Percentiles rank a stretch among this genome's conserved stretches.
Evolutionary conservation across 2,888 invertebrate species (phyloP).

Genomic region (Pycnomerus fuliginosus): DNA sequence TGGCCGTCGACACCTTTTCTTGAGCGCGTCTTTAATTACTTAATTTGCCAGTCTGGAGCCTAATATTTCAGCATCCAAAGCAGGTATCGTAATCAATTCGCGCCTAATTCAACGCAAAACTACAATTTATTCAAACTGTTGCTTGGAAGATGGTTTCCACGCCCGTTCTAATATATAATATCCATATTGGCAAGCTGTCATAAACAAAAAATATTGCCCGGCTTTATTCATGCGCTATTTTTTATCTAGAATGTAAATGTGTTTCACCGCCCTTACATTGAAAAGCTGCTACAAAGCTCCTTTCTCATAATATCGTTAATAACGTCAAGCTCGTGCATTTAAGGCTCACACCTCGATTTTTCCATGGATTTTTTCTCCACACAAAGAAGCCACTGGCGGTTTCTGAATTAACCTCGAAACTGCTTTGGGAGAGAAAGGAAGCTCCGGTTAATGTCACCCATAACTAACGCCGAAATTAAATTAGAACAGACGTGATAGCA

Average conservation of each 20-base stretch:
- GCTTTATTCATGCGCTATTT: constrained; percentile 10
- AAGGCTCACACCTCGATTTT: constrained; percentile 2
- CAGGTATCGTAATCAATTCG: constrained; percentile 16
- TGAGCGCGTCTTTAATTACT: constrained; percentile 9
- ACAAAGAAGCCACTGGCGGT: constrained; percentile 7
- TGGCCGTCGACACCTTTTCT: constrained; percentile 9
- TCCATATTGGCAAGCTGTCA: constrained; percentile 20
- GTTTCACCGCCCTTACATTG: constrained; percentile 2
- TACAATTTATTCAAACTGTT: constrained; percentile 9
- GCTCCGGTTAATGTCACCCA: constrained; percentile 11
- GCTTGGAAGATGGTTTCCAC: constrained; percentile 1
- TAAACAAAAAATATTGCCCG: constrained; percentile 16
- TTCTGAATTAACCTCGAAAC: constrained; percentile 12
- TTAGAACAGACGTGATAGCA: constrained; percentile 12
- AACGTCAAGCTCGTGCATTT: constrained; percentile 1
- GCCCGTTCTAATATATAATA: constrained; percentile 1
- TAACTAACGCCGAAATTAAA: constrained; percentile 17
- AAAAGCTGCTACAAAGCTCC: constrained; percentile 8
- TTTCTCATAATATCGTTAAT: constrained; percentile 9
- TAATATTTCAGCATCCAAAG: constrained; percentile 16
- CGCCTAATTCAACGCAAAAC: constrained; percentile 3
- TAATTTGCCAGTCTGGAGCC: constrained; percentile 11
- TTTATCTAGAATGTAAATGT: constrained; percentile 12
- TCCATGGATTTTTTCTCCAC: constrained; percentile 7
- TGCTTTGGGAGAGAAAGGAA: constrained; percentile 6